These are phyloP conservation scores for Halictus quadricinctus DNA, from an alignment of 2,888 invertebrate species.

Conservation along the genomic window DNA sequence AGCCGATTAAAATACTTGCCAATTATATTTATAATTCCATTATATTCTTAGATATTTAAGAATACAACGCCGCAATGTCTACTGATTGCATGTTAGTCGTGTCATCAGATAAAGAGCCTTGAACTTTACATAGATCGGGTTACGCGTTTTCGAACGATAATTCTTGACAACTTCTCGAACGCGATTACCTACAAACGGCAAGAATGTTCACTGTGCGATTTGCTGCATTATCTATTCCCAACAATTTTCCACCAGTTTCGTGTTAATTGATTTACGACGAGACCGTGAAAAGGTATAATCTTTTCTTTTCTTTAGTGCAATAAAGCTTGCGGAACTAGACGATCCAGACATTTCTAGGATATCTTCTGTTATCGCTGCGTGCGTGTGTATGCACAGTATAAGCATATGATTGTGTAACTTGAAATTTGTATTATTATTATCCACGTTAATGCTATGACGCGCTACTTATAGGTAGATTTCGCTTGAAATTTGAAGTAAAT, in stretches of 20 bases:
- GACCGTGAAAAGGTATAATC: not conserved
- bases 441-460: not conserved
- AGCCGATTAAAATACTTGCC: not conserved
- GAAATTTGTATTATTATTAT: not conserved
- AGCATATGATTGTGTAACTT: not conserved
- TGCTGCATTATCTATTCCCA: not conserved
- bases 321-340: not conserved
- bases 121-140: not conserved
- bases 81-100: not conserved
- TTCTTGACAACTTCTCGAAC: not conserved
- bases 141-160: not conserved
- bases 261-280: not conserved
- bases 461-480: not conserved
- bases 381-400: not conserved
- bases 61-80: not conserved
- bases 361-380: not conserved
- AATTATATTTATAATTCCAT: not conserved
- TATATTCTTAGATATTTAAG: not conserved
- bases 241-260: not conserved
- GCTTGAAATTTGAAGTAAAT: conserved; percentile 13
- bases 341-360: not conserved
- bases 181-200: conserved; percentile 5
- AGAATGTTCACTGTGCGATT: not conserved
- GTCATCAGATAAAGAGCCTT: not conserved
- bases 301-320: not conserved